Base-by-base conservation (phyloP, 2,888 invertebrate genomes). In the Hyposoter dolosus region DNA sequence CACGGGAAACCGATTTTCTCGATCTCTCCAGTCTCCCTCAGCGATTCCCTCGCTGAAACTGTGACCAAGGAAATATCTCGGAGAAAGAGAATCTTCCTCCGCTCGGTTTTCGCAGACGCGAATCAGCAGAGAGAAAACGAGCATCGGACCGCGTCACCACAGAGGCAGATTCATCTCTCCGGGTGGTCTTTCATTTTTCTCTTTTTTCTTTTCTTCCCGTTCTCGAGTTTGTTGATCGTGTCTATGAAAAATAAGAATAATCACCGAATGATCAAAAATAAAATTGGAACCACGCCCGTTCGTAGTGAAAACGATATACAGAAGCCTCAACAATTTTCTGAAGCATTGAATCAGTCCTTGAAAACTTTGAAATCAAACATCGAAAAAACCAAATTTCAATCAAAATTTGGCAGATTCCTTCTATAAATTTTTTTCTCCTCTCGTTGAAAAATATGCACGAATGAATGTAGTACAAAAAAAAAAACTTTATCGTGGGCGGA, bases 161-260 rank as follows among this genome's bases (percentile, higher is more conserved):
- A 50, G 53, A 40, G 50, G 40, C 32, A 75, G 83, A 80, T 83
- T 80, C 71, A 84, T 80, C 83, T 75, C 32, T 83, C 76, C 78
- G 82, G 81, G 83, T 83, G 83, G 87, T 85, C 87, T 56, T 45
- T 69, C 50, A 74, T 77, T 69, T 69, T 84, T 75, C 66, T 53
- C 81, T 56, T 74, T 69, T 79, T 69, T 66, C 68, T 45, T 4
- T 60, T 53, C 75, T 28, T 43, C 47, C 56, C 40, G 47, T 81
- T 76, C 35, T 68, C 84, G 4, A 1, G 71, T 82, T 12, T 15
- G 50, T 69, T 68, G 78, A n/a, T 68, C 47, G 23, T 35, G 35
- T 35, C 35, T 35, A 6, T 35, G 7, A 0, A 6, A 35, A 35
- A 35, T 35, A 6, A 35, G 4, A 35, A 35, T 45, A 69, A 68